Evolutionary conservation across 23 tunicate species (phyloP).

Genomic region (Ascidia mentula): DNA sequence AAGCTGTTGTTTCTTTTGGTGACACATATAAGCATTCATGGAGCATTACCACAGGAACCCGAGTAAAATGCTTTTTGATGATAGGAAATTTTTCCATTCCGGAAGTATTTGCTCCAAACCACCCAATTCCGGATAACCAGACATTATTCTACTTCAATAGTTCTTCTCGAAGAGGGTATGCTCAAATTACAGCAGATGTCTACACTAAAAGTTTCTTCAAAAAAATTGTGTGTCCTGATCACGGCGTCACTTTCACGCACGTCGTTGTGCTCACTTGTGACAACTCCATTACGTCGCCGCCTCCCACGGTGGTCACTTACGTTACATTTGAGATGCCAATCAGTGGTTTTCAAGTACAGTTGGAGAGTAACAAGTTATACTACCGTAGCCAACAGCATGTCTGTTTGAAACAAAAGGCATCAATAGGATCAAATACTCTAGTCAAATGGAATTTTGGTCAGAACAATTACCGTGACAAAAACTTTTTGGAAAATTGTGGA

Average conservation of each 20-base stretch:
- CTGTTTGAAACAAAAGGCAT: neutral
- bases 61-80: slow-evolving; percentile 38
- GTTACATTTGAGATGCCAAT: slow-evolving; percentile 38
- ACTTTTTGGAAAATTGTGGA: slow-evolving; percentile 59
- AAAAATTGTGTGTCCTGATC: neutral
- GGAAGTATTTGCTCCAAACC: neutral
- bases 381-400: slow-evolving; percentile 26
- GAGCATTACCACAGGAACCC: slow-evolving; percentile 51
- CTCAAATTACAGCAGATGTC: slow-evolving; percentile 21
- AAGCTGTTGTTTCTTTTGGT: slow-evolving; percentile 33
- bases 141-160: slow-evolving; percentile 34
- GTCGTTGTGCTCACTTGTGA: slow-evolving; percentile 48
- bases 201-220: neutral
- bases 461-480: neutral
- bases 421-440: slow-evolving; percentile 41
- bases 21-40: slow-evolving; percentile 42
- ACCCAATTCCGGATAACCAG: neutral
- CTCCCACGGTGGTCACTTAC: slow-evolving; percentile 29
- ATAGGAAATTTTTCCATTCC: slow-evolving; percentile 31
- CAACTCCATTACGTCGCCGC: slow-evolving; percentile 42
- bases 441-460: slow-evolving; percentile 40
- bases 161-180: slow-evolving; percentile 36
- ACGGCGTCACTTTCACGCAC: slow-evolving; percentile 31
- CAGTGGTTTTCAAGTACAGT: slow-evolving; percentile 1
- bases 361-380: neutral